Percentiles rank a stretch among this genome's conserved stretches.
These are phyloP conservation scores for Actinia tenebrosa DNA, from an alignment of 64 coral and sea anemone species.

Conservation along the genomic window DNA sequence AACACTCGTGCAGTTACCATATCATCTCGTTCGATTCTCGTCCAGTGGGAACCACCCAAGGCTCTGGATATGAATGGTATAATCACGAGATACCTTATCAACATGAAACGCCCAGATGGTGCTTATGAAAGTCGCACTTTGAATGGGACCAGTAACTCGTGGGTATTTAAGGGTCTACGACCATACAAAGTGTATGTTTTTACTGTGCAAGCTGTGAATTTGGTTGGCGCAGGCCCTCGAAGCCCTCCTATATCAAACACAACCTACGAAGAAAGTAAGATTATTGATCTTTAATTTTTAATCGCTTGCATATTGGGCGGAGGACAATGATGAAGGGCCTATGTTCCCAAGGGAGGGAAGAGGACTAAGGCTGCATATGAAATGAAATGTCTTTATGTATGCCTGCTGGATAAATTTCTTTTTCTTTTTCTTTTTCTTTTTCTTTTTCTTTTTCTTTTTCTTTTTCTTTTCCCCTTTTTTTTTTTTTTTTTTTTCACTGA, in stretches of 20 bases:
- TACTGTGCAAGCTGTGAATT: slow-evolving; percentile 40
- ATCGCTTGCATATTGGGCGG: too few species aligned
- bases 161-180: slow-evolving; percentile 16
- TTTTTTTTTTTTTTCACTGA: too few species aligned
- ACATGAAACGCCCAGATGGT: slow-evolving; percentile 2
- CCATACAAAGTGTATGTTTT: slow-evolving; percentile 68
- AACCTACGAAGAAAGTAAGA: slow-evolving; percentile 67
- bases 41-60: slow-evolving; percentile 57
- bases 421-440: too few species aligned
- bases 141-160: slow-evolving; percentile 10
- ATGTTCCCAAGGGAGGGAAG: too few species aligned
- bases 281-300: not conserved
- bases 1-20: slow-evolving; percentile 30
- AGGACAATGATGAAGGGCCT: too few species aligned
- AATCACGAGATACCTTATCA: slow-evolving; percentile 49
- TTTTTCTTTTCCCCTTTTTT: too few species aligned
- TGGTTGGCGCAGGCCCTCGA: slow-evolving; percentile 32
- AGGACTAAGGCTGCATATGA: too few species aligned
- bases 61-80: slow-evolving; percentile 3
- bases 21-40: slow-evolving; percentile 41
- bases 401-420: too few species aligned
- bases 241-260: slow-evolving; percentile 32
- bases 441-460: too few species aligned
- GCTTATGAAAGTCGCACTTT: not conserved
- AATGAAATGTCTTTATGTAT: too few species aligned